These are phyloP conservation scores for Adoxophyes honmai DNA, from an alignment of 1,140 invertebrate genomes.

Conservation along the genomic window DNA sequence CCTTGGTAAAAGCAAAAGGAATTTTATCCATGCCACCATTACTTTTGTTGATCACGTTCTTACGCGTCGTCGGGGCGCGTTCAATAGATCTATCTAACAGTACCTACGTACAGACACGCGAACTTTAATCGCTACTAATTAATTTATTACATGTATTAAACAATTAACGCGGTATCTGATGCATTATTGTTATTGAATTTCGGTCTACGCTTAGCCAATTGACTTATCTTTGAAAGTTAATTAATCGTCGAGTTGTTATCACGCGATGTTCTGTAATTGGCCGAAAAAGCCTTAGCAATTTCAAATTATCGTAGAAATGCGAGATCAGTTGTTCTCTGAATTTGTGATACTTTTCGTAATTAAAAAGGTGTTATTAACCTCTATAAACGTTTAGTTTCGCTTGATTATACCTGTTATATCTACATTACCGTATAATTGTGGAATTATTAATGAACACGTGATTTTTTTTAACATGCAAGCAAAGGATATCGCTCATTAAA, in stretches of 20 bases:
- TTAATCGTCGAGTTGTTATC: conserved; percentile 57
- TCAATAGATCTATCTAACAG: conserved; percentile 53
- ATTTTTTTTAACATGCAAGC: too few relatives aligned
- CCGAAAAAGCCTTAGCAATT: conserved; percentile 23
- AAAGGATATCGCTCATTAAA: too few relatives aligned
- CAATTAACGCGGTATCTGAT: conserved; percentile 73
- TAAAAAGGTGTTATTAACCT: not conserved
- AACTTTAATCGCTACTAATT: conserved; percentile 71
- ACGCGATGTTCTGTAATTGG: conserved; percentile 59
- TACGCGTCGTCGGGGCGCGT: too few relatives aligned
- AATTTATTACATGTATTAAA: conserved; percentile 77
- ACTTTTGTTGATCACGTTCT: too few relatives aligned
- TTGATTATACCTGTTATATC: too few relatives aligned
- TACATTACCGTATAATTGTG: too few relatives aligned
- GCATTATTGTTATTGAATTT: conserved; percentile 67
- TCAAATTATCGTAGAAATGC: conserved; percentile 24
- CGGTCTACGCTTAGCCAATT: conserved; percentile 52
- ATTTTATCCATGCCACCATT: too few relatives aligned
- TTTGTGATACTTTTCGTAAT: conserved; percentile 6
- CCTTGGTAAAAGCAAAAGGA: too few relatives aligned
- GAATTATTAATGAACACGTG: too few relatives aligned
- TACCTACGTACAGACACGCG: conserved; percentile 50
- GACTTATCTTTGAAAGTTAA: conserved; percentile 70
- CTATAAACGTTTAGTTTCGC: too few relatives aligned
- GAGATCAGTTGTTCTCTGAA: conserved; percentile 18